Conservation (phyloP, 2,888 invertebrate species). For the Cartodere bifasciata region DNA sequence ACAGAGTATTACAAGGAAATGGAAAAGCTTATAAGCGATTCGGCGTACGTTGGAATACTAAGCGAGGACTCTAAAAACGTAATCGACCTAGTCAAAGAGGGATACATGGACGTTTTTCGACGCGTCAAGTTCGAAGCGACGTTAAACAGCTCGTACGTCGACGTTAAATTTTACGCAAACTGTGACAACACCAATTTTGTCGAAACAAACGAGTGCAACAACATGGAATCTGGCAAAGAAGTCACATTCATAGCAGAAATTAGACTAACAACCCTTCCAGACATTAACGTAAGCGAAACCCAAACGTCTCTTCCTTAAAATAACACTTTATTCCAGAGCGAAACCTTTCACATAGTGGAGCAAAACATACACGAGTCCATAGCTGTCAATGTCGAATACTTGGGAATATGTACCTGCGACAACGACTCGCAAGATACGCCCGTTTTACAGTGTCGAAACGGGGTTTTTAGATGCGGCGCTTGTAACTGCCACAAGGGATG, state of each 20-base stretch:
- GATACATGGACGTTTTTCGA: slow-evolving; percentile 69
- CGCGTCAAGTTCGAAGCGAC: slow-evolving; percentile 20
- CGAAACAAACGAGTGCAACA: slow-evolving; percentile 8
- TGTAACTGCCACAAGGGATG: slow-evolving; percentile 15
- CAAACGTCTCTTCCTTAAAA: not conserved
- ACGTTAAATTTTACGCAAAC: slow-evolving; percentile 8
- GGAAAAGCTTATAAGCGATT: slow-evolving; percentile 52
- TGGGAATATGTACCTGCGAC: slow-evolving; percentile 18
- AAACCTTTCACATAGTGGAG: slow-evolving; percentile 8
- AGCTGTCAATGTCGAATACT: slow-evolving; percentile 7
- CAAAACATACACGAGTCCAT: slow-evolving; percentile 10
- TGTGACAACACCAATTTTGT: slow-evolving; percentile 8
- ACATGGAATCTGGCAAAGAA: slow-evolving; percentile 7
- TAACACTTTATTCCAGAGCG: slow-evolving; percentile 4
- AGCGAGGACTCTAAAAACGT: slow-evolving; percentile 78
- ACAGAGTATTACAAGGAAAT: slow-evolving; percentile 55
- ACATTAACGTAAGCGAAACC: not conserved
- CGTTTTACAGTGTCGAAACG: slow-evolving; percentile 8
- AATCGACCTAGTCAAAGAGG: slow-evolving; percentile 65
- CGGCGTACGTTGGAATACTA: slow-evolving; percentile 66
- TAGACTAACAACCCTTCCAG: slow-evolving; percentile 4
- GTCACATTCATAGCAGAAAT: slow-evolving; percentile 8
- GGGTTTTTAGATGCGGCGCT: slow-evolving; percentile 8
- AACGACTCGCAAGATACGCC: slow-evolving; percentile 1
- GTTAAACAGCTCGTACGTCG: no score